Percentiles rank a stretch among this genome's conserved stretches.
Conservation (phyloP, 92 coral and sea anemone species). For the Blastomussa wellsi region DNA sequence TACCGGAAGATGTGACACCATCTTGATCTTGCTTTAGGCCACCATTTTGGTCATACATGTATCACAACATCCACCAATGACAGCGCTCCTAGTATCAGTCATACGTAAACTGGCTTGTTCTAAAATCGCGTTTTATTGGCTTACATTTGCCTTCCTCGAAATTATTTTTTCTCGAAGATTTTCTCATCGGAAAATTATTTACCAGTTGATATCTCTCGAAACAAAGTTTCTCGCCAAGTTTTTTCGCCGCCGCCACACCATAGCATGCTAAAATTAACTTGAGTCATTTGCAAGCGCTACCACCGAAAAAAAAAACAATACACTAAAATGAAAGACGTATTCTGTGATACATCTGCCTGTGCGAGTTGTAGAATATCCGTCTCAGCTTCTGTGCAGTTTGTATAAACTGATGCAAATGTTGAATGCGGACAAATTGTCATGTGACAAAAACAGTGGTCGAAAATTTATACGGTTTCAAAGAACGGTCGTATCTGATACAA, state of each 20-base stretch:
- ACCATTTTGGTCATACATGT: slow-evolving; percentile 1
- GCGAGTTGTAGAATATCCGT: background rate
- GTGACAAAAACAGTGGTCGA: background rate
- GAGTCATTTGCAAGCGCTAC: background rate
- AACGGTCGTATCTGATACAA: too few relatives aligned
- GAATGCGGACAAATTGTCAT: too few relatives aligned
- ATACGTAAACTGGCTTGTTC: background rate
- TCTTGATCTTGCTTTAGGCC: background rate
- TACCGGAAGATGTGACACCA: slow-evolving; percentile 18
- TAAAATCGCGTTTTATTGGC: slow-evolving; percentile 34
- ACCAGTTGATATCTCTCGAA: background rate
- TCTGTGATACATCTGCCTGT: background rate
- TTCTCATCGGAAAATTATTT: slow-evolving; percentile 31
- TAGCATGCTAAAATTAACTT: background rate
- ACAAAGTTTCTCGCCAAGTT: background rate
- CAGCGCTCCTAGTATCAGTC: background rate
- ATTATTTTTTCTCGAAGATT: background rate
- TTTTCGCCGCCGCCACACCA: background rate
- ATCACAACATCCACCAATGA: slow-evolving; percentile 21
- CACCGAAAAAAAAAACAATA: background rate
- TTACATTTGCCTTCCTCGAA: background rate
- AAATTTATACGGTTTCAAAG: too few relatives aligned
- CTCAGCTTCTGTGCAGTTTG: background rate
- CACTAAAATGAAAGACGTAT: background rate
- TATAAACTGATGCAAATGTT: background rate